phyloP scores from a whole-genome alignment of 2,113 vertebrate species.

The Otocyon megalotis region DNA sequence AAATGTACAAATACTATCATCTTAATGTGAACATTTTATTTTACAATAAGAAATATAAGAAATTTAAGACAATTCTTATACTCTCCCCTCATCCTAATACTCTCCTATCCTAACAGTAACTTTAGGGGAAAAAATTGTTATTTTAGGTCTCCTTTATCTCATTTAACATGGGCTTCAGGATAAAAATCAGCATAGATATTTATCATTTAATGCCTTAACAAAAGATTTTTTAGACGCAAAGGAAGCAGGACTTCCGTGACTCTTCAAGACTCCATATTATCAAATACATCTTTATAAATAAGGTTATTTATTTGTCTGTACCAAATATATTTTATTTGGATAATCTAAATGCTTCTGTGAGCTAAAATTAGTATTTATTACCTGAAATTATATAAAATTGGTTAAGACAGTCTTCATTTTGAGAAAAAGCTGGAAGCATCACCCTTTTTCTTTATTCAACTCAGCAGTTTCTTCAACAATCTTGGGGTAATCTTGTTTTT shows the following conservation, averaged over 20 bases:
- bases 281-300: background rate
- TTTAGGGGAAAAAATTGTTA: background rate
- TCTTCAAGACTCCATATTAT: constrained; percentile 37
- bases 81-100: background rate
- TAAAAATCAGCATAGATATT: constrained; percentile 27
- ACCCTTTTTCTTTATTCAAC: constrained; percentile 17
- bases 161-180: constrained; percentile 8
- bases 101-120: background rate
- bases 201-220: constrained; percentile 33
- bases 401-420: constrained; percentile 48
- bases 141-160: background rate
- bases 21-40: constrained; percentile 13
- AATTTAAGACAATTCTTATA: background rate
- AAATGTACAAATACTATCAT: background rate
- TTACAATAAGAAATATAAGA: background rate
- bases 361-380: constrained; percentile 24
- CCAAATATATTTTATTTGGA: background rate
- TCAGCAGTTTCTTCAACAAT: constrained; percentile 53
- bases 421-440: constrained; percentile 46
- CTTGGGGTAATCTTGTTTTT: constrained; percentile 22
- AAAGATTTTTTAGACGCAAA: constrained; percentile 31
- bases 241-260: background rate
- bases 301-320: background rate
- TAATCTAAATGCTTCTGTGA: background rate
- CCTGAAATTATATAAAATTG: background rate